Base-by-base conservation (phyloP, 2,888 invertebrate genomes). In the Xestia xanthographa region DNA sequence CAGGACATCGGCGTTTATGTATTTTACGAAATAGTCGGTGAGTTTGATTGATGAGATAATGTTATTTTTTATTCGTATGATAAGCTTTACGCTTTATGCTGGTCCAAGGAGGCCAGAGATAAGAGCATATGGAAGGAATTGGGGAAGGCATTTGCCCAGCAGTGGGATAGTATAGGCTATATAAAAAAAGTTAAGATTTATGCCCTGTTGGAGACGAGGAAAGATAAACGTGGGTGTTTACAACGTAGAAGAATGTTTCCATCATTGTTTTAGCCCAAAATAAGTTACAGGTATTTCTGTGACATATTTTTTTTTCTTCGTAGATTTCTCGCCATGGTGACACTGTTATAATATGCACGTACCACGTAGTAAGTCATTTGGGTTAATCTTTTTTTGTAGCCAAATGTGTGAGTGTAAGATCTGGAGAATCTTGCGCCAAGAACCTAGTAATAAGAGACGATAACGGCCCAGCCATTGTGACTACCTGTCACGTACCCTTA, bases 391-490 rank as follows among this genome's bases (percentile, higher is more conserved):
- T 74, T 56, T 90, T 92, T 66, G n/a, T 79, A 97, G 96, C 94
- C 0, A 96, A 96, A 92, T 96, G 96, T 86, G 94, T 96, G 5
- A 96, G 91, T 73, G 90, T 96, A 5, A 90, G 95, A 68, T 69
- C 93, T 0, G 96, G 95, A 0, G 93, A 94, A 41, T 89, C 92
- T 6, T 93, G 94, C 74, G 92, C 95, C 20, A 96, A 96, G 88
- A 94, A 92, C 63, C 90, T 97, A 82, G 94, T 97, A 2, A 92
- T 97, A 17, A 93, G 97, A 82, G 97, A 97, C 76, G 97, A 96
- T 75, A 96, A 93, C 79, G 97, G 97, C 0, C 97, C 97, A 8
- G 97, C 97, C 3, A n/a, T n/a, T n/a, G n/a, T n/a, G n/a, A n/a
- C n/a, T n/a, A n/a, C n/a, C n/a, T n/a, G n/a, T n/a, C n/a, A n/a